phyloP scores from a whole-genome alignment of 2,797 vertebrate genomes.

The Hoplostethus mediterraneus region DNA sequence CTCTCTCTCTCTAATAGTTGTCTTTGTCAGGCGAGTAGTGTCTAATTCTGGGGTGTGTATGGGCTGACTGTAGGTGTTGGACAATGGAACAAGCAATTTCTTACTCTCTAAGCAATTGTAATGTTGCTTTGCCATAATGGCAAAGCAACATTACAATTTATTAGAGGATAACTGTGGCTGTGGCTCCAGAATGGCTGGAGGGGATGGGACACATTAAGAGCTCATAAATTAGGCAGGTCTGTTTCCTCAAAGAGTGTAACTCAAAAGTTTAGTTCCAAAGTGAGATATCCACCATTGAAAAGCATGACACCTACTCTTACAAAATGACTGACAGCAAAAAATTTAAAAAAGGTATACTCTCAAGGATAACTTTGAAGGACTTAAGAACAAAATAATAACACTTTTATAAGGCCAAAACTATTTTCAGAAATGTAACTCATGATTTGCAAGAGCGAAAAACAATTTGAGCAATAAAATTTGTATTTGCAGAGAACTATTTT shows the following conservation, averaged over 20 bases:
- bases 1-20: slow-evolving; percentile 37
- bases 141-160: slow-evolving; percentile 54
- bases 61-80: slow-evolving; percentile 20
- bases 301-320: slow-evolving; percentile 37
- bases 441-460: too few relatives aligned
- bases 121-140: too few relatives aligned
- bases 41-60: slow-evolving; percentile 27
- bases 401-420: too few relatives aligned
- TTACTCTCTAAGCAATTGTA: too few relatives aligned
- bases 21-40: slow-evolving; percentile 42
- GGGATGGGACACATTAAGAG: slow-evolving; percentile 26
- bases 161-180: slow-evolving; percentile 24
- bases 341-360: slow-evolving; percentile 17
- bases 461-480: too few relatives aligned
- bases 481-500: too few relatives aligned
- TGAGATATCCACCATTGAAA: slow-evolving; percentile 31
- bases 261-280: slow-evolving; percentile 36
- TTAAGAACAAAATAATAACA: too few relatives aligned
- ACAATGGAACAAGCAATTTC: background rate
- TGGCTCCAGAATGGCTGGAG: slow-evolving; percentile 42
- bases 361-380: too few relatives aligned
- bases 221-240: slow-evolving; percentile 43
- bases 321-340: slow-evolving; percentile 52
- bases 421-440: too few relatives aligned
- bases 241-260: slow-evolving; percentile 17